Conservation (phyloP, 2,113 vertebrate genomes). For the Podarcis muralis region DNA sequence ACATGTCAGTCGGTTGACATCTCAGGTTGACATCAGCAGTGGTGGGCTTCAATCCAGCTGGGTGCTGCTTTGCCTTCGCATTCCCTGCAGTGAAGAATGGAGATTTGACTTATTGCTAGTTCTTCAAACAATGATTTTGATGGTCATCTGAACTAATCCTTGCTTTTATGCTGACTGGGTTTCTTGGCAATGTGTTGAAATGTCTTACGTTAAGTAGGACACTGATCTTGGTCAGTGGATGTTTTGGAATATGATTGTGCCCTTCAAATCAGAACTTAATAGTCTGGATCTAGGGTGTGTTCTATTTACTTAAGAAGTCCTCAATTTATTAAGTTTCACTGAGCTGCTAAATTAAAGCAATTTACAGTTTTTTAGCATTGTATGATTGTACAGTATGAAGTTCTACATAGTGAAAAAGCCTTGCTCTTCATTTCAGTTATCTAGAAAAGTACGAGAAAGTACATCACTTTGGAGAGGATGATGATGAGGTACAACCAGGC, state of each 20-base stretch:
- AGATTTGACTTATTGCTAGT: background rate
- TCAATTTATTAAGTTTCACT: constrained; percentile 17
- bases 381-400: background rate
- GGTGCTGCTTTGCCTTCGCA: background rate
- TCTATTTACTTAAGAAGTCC: background rate
- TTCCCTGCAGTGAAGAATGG: background rate
- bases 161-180: background rate
- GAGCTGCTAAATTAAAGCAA: background rate
- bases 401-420: constrained; percentile 34
- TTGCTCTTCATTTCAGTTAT: constrained; percentile 83
- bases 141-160: background rate
- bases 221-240: background rate
- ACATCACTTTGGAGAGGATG: constrained; percentile 99
- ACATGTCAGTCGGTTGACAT: too few relatives aligned
- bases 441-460: constrained; percentile 99
- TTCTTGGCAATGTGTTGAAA: background rate
- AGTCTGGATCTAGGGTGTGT: background rate
- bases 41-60: background rate
- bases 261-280: background rate
- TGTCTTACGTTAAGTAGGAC: background rate
- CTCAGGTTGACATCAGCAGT: too few relatives aligned
- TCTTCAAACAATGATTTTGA: background rate
- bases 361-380: constrained; percentile 28
- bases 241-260: background rate
- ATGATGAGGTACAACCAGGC: constrained; percentile 95